Evolutionary conservation across 2,888 invertebrate genomes (phyloP), one percentile per base, ranked within the genome.

Genomic region (Dendrolimus pini): DNA sequence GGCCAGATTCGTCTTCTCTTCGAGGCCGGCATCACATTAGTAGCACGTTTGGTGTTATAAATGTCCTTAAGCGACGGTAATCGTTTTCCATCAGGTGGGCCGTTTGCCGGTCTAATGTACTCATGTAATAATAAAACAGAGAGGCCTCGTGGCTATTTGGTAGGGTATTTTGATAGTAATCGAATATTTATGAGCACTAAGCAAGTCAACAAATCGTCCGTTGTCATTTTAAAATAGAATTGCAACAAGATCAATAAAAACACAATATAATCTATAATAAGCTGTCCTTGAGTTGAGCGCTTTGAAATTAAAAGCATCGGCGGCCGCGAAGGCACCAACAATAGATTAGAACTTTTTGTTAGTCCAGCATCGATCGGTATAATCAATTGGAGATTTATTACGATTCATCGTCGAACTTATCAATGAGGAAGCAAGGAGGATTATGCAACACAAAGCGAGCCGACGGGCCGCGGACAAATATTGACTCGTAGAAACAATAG

Each of bases 401-500:
- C 86, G 78, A 89, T 85, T 90, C 89, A 89, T 89, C 84, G 81
- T 85, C 74, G 78, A 80, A 76, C 75, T 76, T 75, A 75, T 71
- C 77, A 79, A 74, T 75, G 77, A 83, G 80, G 81, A 80, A 82
- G 83, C 82, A 78, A 81, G 77, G 75, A 77, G 84, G 82, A 86
- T 88, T 86, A 85, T 69, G 63, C 66, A 75, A 67, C 72, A 83
- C 85, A 90, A 89, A 88, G 86, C 66, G 74, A 60, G 84, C 89
- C 90, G 87, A 80, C 83, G 68, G 78, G 69, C 75, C 74, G 73
- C 79, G 75, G 83, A 83, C 89, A 89, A 91, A 92, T 91, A 91
- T 92, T 91, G 90, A 91, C 88, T 89, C 67, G 80, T 82, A 85
- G 85, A 89, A 89, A 89, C 85, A 86, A 89, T 86, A 80, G 77